phyloP scores from a whole-genome alignment of 2,888 invertebrate species.

The Orthosia gothica region DNA sequence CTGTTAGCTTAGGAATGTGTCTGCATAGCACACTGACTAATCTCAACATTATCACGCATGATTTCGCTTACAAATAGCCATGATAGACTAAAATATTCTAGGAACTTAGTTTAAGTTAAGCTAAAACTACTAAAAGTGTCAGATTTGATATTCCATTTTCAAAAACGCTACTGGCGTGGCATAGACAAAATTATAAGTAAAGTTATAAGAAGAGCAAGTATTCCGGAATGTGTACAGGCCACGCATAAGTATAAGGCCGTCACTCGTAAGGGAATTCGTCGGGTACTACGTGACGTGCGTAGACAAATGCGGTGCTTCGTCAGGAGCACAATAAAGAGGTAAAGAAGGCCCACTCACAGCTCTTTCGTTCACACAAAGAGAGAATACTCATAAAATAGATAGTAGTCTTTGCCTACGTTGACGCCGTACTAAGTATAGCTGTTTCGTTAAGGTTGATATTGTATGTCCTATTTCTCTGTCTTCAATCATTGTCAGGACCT shows the following conservation, averaged over 20 bases:
- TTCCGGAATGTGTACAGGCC: slow-evolving; percentile 65
- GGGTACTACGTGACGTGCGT: slow-evolving; percentile 64
- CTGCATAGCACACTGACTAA: slow-evolving; percentile 25
- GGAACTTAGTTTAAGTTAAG: background rate
- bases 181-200: slow-evolving; percentile 46
- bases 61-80: slow-evolving; percentile 47
- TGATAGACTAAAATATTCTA: slow-evolving; percentile 41
- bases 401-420: background rate
- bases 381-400: slow-evolving; percentile 11
- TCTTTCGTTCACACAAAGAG: background rate
- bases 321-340: slow-evolving; percentile 6
- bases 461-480: background rate
- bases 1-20: slow-evolving; percentile 47
- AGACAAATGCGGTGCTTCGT: slow-evolving; percentile 40
- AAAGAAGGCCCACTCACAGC: slow-evolving; percentile 39
- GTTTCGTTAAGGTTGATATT: slow-evolving; percentile 8
- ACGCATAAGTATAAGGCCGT: slow-evolving; percentile 66
- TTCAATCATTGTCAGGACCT: slow-evolving; percentile 3
- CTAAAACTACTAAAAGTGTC: slow-evolving; percentile 25
- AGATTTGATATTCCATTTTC: slow-evolving; percentile 33
- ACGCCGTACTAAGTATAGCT: background rate
- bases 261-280: slow-evolving; percentile 67
- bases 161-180: slow-evolving; percentile 30
- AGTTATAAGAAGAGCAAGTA: slow-evolving; percentile 53
- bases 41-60: slow-evolving; percentile 35